Evolutionary conservation across 2,797 vertebrate species (phyloP), one percentile per base, ranked within the genome.

Genomic region (Sebastes minor): DNA sequence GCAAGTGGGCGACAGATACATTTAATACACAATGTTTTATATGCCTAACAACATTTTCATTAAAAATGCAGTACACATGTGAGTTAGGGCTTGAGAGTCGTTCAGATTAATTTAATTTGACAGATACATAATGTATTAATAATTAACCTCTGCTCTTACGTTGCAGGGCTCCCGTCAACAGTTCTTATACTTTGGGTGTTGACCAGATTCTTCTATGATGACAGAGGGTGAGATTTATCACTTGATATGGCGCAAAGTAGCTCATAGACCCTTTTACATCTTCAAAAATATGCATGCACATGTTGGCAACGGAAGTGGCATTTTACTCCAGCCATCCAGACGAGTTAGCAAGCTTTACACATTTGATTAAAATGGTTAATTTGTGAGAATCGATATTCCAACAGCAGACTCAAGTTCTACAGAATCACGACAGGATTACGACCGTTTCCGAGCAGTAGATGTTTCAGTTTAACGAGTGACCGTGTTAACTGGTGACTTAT

Each of bases 141-240:
- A 78, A 79, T 82, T 46, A 3, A 85, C 74, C 63, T 82, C n/a
- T 71, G 73, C n/a, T 89, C 12, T 84, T 30, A 23, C 1, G 3
- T 92, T 87, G 32, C 55, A 98, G 97, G 97, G 2, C 80, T 97
- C n/a, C 97, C 97, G 8, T 92, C 94, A 56, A 84, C 90, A 6
- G 94, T 96, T 6, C 93, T 97, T 8, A 88, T 95, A 2, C 76
- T 96, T 27, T 98, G 97, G 97, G 95, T 95, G 78, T 76, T 97
- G 86, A 94, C 94, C 66, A 95, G 97, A 91, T 95, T 96, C 78
- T 94, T 94, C 81, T 96, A 95, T 0, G 96, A 97, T 80, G 84
- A 97, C 93, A 94, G 92, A 3, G 96, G 96, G 97, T 97, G 92
- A 18, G 88, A 42, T 63, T 8, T 62, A 28, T 65, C 8, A 30